These are phyloP conservation scores for Thyatira batis DNA, from an alignment of 2,888 invertebrate genomes.

Conservation along the genomic window DNA sequence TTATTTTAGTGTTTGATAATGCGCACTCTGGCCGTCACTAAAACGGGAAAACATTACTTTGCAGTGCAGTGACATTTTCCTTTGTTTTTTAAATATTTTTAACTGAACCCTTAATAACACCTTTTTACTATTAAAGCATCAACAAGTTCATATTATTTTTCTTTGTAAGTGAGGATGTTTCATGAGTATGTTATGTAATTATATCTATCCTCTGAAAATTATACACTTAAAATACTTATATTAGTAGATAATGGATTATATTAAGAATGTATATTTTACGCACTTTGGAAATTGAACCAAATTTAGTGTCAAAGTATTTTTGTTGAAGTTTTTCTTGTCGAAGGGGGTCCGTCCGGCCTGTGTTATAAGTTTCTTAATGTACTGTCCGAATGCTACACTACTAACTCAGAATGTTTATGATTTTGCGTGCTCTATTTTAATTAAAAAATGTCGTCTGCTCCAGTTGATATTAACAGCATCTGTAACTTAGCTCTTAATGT, in stretches of 20 bases:
- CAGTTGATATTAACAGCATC: slow-evolving; percentile 37
- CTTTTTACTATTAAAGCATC: too few relatives aligned
- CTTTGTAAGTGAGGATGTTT: too few relatives aligned
- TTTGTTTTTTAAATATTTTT: slow-evolving; percentile 76
- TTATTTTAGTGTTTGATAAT: slow-evolving; percentile 4
- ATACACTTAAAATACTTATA: too few relatives aligned
- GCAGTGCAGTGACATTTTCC: slow-evolving; percentile 73
- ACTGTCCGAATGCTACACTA: slow-evolving; percentile 25
- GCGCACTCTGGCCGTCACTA: slow-evolving; percentile 30
- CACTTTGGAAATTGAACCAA: too few relatives aligned
- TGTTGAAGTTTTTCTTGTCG: too few relatives aligned
- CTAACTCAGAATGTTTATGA: slow-evolving; percentile 43
- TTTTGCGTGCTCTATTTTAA: slow-evolving; percentile 45
- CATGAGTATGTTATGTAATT: too few relatives aligned
- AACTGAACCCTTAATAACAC: slow-evolving; percentile 47
- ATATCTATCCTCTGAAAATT: too few relatives aligned
- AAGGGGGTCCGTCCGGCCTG: too few relatives aligned
- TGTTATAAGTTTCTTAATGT: slow-evolving; percentile 26
- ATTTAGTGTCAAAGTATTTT: slow-evolving; percentile 17
- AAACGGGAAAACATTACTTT: slow-evolving; percentile 63
- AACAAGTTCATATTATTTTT: too few relatives aligned
- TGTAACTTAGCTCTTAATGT: slow-evolving; percentile 22
- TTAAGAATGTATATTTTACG: too few relatives aligned
- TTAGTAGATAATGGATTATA: too few relatives aligned
- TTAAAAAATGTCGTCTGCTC: slow-evolving; percentile 42